These are phyloP conservation scores for Diploscapter pachys DNA, from an alignment of 1,140 invertebrate genomes.

Conservation along the genomic window DNA sequence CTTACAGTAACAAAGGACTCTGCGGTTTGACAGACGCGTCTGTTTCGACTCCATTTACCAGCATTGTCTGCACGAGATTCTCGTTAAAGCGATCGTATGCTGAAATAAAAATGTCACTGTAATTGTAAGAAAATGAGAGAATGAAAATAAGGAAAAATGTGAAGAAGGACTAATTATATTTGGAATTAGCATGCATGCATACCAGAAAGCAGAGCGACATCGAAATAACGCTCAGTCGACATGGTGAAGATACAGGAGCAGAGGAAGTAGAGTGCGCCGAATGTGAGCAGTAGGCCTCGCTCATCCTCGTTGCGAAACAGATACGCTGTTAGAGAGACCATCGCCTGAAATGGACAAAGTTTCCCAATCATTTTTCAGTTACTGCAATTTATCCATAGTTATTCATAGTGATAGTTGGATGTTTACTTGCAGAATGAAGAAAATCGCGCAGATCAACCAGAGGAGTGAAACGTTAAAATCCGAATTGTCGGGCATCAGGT, in stretches of 20 bases:
- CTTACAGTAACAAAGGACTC: conserved; percentile 23
- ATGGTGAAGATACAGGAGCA: conserved; percentile 27
- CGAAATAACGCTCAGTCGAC: conserved; percentile 25
- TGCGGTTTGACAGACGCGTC: conserved; percentile 5
- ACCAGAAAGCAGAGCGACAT: conserved; percentile 24
- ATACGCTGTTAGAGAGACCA: conserved; percentile 20
- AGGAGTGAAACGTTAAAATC: conserved; percentile 31
- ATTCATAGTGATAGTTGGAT: not conserved
- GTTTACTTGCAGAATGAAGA: conserved; percentile 29
- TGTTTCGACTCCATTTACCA: conserved; percentile 4
- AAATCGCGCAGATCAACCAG: conserved; percentile 23
- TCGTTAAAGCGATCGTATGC: conserved; percentile 22
- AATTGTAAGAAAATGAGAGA: too few relatives aligned
- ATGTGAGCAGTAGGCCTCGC: conserved; percentile 17
- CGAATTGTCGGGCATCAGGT: conserved; percentile 15
- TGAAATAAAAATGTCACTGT: not conserved
- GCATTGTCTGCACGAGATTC: conserved; percentile 14
- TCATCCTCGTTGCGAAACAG: conserved; percentile 22
- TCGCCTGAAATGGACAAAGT: conserved; percentile 11
- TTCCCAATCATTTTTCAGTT: not conserved
- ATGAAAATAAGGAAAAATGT: not conserved
- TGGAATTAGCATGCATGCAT: not conserved
- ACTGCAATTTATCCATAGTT: not conserved
- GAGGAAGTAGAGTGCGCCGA: conserved; percentile 23
- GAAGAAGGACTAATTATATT: not conserved